Evolutionary conservation across 2,113 vertebrate genomes (phyloP).

Genomic region (Sitta europaea): DNA sequence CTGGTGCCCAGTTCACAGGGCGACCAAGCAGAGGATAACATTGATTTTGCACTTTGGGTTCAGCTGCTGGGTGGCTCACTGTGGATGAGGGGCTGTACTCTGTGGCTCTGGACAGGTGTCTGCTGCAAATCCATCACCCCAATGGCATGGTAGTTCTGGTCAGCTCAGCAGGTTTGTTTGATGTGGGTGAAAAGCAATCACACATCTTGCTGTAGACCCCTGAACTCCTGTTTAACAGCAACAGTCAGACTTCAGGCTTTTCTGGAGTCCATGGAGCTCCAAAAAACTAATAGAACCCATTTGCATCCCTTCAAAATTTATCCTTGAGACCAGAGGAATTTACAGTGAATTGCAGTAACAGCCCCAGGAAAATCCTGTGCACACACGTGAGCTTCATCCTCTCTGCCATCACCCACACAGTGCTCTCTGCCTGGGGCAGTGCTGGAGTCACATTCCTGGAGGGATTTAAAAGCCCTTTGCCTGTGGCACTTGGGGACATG

Average conservation of each 20-base stretch:
- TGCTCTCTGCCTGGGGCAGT: neutral
- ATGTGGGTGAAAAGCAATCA: neutral
- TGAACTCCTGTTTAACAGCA: neutral
- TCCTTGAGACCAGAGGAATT: neutral
- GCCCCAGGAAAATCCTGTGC: neutral
- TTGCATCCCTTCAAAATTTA: neutral
- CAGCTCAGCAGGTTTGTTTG: neutral
- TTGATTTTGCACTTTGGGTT: neutral
- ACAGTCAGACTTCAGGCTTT: neutral
- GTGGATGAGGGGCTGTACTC: neutral
- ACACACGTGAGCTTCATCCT: accelerated
- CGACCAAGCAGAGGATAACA: neutral
- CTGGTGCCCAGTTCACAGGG: neutral
- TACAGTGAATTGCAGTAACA: neutral
- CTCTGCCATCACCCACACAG: neutral
- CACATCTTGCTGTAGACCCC: neutral
- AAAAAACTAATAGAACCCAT: neutral
- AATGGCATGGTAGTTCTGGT: accelerated
- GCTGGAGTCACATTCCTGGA: neutral
- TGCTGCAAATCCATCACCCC: neutral
- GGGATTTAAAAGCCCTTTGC: neutral
- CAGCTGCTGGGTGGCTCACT: neutral
- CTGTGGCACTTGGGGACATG: neutral
- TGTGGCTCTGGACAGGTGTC: neutral
- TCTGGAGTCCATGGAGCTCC: neutral